Conservation (phyloP, 2,888 invertebrate genomes). For the Drosophila melanocephala region DNA sequence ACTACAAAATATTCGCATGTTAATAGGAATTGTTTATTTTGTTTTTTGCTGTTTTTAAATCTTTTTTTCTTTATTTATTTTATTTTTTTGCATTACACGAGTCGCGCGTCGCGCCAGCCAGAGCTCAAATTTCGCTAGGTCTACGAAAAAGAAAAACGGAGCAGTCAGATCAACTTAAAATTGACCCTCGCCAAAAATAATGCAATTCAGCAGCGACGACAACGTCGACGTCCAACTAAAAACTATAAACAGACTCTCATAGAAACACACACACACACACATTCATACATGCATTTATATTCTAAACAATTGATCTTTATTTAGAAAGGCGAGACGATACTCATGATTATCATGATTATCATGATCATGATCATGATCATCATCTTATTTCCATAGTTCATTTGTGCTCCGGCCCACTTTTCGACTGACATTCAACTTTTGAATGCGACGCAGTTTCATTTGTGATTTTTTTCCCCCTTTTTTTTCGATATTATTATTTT, state of each 20-base stretch:
- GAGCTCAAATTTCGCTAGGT: slow-evolving; percentile 64
- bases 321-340: slow-evolving; percentile 55
- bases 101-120: slow-evolving; percentile 54
- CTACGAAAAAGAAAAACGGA: slow-evolving; percentile 53
- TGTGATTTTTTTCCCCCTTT: slow-evolving; percentile 15
- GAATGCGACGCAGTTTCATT: slow-evolving; percentile 62
- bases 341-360: slow-evolving; percentile 19
- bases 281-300: slow-evolving; percentile 28
- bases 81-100: slow-evolving; percentile 27
- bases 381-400: slow-evolving; percentile 19
- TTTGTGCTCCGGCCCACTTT: slow-evolving; percentile 52
- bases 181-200: slow-evolving; percentile 68
- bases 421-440: slow-evolving; percentile 68
- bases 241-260: slow-evolving; percentile 32
- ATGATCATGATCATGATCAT: slow-evolving; percentile 11
- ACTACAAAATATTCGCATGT: slow-evolving; percentile 52
- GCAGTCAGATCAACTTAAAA: slow-evolving; percentile 41
- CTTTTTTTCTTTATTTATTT: slow-evolving; percentile 8
- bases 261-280: slow-evolving; percentile 15
- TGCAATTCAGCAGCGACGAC: slow-evolving; percentile 66
- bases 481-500: slow-evolving; percentile 24
- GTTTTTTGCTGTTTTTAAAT: neutral
- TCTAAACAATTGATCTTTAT: slow-evolving; percentile 75
- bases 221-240: slow-evolving; percentile 39
- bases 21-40: slow-evolving; percentile 43